A percentile compares a stretch with the other conserved stretches of the same genome.
Conservation (phyloP, 1,140 invertebrate genomes). For the Habropoda laboriosa region DNA sequence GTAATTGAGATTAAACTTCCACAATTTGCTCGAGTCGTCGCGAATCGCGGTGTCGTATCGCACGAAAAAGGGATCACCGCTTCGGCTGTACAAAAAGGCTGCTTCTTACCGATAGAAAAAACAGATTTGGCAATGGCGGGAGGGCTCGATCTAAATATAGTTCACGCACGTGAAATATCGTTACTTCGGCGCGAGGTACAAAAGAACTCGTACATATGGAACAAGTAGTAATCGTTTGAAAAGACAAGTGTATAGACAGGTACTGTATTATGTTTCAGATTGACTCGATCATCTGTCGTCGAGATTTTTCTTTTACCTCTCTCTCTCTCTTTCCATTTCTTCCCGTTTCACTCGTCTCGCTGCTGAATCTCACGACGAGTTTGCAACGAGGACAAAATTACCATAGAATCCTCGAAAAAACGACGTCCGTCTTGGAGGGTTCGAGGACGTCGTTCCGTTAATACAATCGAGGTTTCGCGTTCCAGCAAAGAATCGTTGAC, state of each 20-base stretch:
- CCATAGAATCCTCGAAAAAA: background rate
- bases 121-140: constrained; percentile 22
- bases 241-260: constrained; percentile 64
- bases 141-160: constrained; percentile 8
- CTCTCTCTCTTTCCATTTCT: background rate
- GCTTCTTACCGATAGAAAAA: constrained; percentile 24
- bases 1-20: too few species aligned
- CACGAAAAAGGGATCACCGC: background rate
- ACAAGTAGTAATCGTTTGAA: constrained; percentile 43
- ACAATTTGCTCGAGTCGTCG: background rate
- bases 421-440: background rate
- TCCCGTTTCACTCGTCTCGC: too few species aligned
- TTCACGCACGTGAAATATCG: constrained; percentile 23
- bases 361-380: background rate
- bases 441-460: background rate
- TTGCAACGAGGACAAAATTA: background rate
- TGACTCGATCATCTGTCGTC: constrained; percentile 25
- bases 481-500: background rate
- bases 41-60: background rate
- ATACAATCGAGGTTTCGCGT: background rate
- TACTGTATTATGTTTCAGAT: constrained; percentile 67
- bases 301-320: background rate
- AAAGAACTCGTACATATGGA: constrained; percentile 35
- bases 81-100: constrained; percentile 20
- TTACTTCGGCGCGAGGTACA: constrained; percentile 36